These are phyloP conservation scores for Smutsia temminckii DNA, from an alignment of 2,797 vertebrate species.

Conservation along the genomic window DNA sequence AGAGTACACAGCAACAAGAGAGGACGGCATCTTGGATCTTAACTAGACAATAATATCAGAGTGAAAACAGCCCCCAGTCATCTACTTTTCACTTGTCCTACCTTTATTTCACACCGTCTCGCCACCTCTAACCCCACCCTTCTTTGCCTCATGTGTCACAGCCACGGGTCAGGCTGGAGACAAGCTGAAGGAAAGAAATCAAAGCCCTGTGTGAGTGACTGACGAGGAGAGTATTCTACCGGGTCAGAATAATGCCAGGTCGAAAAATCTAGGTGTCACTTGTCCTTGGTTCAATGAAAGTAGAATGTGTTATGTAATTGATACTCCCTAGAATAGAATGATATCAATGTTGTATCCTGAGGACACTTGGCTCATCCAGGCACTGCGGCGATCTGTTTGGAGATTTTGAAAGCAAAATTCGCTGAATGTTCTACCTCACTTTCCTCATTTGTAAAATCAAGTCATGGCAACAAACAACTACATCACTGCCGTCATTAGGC, in stretches of 20 bases:
- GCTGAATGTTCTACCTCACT: background rate
- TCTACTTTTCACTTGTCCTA: slow-evolving; percentile 51
- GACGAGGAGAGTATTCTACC: background rate
- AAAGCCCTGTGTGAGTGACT: background rate
- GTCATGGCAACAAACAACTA: background rate
- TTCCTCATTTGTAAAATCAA: slow-evolving; percentile 12
- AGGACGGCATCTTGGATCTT: slow-evolving; percentile 82
- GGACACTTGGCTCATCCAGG: background rate
- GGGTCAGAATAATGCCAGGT: background rate
- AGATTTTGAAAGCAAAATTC: background rate
- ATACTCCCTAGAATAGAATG: slow-evolving; percentile 11
- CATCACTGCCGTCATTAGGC: background rate
- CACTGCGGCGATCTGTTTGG: background rate
- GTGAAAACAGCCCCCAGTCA: slow-evolving; percentile 80
- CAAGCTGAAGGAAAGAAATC: slow-evolving; percentile 80
- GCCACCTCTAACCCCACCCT: slow-evolving; percentile 39
- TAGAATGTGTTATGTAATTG: background rate
- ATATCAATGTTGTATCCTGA: background rate
- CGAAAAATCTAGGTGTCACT: slow-evolving; percentile 12
- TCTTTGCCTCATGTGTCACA: background rate
- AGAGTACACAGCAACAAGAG: slow-evolving; percentile 84
- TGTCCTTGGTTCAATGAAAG: background rate
- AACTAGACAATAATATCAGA: slow-evolving; percentile 80
- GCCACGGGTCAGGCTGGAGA: slow-evolving; percentile 81
- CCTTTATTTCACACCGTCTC: background rate